Conservation (phyloP, 2,113 vertebrate species). For the Neotragus moschatus region DNA sequence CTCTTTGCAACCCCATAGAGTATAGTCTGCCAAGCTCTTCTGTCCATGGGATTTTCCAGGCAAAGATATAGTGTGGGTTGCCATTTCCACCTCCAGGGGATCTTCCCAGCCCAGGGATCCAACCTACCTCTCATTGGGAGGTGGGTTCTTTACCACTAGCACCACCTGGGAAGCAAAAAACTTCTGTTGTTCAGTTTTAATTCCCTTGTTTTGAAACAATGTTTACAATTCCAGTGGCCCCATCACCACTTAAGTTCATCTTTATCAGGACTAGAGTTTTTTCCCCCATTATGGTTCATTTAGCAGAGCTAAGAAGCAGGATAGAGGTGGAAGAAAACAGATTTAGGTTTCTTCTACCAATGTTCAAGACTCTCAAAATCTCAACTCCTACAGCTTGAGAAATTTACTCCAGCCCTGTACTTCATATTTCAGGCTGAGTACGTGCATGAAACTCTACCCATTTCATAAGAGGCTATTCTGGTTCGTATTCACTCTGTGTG, state of each 20-base stretch:
- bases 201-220: background rate
- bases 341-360: background rate
- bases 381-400: background rate
- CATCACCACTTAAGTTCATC: background rate
- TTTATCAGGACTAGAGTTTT: background rate
- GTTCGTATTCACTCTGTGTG: background rate
- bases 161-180: background rate
- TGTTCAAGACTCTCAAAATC: background rate
- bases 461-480: background rate
- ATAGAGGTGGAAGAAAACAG: background rate
- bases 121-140: background rate
- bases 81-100: background rate
- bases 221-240: background rate
- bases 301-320: background rate
- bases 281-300: background rate
- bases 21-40: background rate
- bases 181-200: background rate
- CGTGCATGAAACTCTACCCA: accelerated
- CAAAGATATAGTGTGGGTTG: background rate
- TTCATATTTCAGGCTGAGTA: background rate
- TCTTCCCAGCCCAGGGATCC: background rate
- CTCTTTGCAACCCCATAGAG: background rate
- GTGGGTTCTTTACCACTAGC: background rate
- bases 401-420: background rate
- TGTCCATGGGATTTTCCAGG: background rate